Percentiles rank a stretch among this genome's conserved stretches.
These are phyloP conservation scores for Dasysyrphus albostriatus DNA, from an alignment of 2,888 invertebrate genomes.

Conservation along the genomic window DNA sequence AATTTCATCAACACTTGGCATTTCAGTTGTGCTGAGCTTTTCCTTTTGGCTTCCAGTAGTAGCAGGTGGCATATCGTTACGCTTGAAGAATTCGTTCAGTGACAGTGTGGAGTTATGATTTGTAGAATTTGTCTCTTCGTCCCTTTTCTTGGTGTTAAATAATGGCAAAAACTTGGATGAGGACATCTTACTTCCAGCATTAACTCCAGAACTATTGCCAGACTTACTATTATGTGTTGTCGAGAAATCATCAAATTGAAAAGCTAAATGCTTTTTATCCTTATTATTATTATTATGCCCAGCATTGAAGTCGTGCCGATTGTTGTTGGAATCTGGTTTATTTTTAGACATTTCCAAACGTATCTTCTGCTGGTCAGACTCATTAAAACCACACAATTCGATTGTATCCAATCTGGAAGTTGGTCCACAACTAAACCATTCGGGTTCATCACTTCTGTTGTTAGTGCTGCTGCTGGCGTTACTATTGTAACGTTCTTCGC, in stretches of 20 bases:
- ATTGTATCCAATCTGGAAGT: constrained; percentile 82
- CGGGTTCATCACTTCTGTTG: constrained; percentile 81
- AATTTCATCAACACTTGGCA: constrained; percentile 81
- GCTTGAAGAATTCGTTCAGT: constrained; percentile 81
- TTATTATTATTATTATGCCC: constrained; percentile 41
- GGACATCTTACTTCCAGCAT: constrained; percentile 16
- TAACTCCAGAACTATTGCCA: background rate
- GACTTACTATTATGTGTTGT: constrained; percentile 36
- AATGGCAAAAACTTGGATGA: constrained; percentile 64
- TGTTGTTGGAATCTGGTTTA: constrained; percentile 60
- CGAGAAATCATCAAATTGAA: constrained; percentile 58
- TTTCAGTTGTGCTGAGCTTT: constrained; percentile 77
- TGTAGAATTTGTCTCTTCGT: constrained; percentile 3
- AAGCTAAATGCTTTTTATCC: constrained; percentile 75
- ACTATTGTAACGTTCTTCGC: constrained; percentile 80
- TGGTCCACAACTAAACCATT: constrained; percentile 83
- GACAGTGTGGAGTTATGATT: constrained; percentile 78
- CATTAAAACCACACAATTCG: constrained; percentile 82
- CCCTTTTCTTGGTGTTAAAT: constrained; percentile 49
- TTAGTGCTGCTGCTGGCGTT: constrained; percentile 37
- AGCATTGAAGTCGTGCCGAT: constrained; percentile 41
- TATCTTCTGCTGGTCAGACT: constrained; percentile 78
- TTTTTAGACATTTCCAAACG: constrained; percentile 62
- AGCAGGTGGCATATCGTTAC: constrained; percentile 40
- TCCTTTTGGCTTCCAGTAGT: constrained; percentile 22